Conservation (phyloP, 1,140 invertebrate species). For the Nixonia krombeini region DNA sequence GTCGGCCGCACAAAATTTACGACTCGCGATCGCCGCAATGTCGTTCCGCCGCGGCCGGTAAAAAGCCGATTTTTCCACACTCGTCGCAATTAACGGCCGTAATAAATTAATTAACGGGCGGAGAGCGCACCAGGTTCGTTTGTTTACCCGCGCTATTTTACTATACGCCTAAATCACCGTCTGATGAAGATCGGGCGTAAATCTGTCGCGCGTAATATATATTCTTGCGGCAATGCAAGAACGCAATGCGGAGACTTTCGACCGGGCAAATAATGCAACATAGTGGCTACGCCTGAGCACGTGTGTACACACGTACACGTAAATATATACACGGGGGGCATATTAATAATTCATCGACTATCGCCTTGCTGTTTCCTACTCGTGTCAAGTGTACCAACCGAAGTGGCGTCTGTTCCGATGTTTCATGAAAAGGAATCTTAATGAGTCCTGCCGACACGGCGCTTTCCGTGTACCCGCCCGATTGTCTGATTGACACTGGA, state of each 20-base stretch:
- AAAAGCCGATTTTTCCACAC: no score
- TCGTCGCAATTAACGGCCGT: no score
- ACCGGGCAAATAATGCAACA: constrained; percentile 53
- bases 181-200: constrained; percentile 3
- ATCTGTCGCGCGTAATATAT: constrained; percentile 12
- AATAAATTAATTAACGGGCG: no score
- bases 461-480: constrained; percentile 1
- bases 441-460: constrained; percentile 4
- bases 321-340: no score
- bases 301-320: no score
- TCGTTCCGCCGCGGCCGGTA: no score
- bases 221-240: constrained; percentile 21
- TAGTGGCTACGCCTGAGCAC: constrained; percentile 51
- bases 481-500: constrained; percentile 1
- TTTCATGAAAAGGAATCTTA: constrained; percentile 19
- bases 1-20: no score
- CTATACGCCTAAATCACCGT: not conserved
- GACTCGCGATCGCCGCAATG: no score
- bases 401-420: constrained; percentile 26
- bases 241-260: constrained; percentile 47
- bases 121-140: no score
- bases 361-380: constrained; percentile 55
- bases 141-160: no score
- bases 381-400: constrained; percentile 43
- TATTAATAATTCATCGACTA: constrained; percentile 61